phyloP scores from a whole-genome alignment of 2,888 invertebrate genomes.

The Physocephala rufipes region DNA sequence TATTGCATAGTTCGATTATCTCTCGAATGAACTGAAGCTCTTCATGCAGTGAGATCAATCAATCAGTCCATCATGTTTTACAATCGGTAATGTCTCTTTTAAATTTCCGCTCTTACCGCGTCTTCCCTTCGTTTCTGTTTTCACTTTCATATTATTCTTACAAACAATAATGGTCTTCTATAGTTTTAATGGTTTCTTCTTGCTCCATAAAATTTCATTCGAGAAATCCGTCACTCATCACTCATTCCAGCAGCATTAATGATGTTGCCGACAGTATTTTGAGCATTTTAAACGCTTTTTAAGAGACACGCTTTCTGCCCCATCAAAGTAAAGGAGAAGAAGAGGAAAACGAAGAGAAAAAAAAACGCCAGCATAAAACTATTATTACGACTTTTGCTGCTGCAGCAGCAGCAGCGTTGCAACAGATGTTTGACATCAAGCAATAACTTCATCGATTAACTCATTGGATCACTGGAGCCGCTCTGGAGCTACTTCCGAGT shows the following conservation, averaged over 20 bases:
- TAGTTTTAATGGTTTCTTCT: constrained; percentile 18
- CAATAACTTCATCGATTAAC: neutral
- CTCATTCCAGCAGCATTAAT: constrained; percentile 21
- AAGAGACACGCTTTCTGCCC: constrained; percentile 19
- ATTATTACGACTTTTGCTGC: too few relatives aligned
- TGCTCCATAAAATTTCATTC: constrained; percentile 25
- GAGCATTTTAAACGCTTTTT: constrained; percentile 28
- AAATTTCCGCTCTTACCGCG: too few relatives aligned
- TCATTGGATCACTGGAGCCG: neutral
- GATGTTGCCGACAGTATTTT: neutral
- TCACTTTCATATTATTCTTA: neutral
- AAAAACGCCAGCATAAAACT: neutral
- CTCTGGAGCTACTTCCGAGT: neutral
- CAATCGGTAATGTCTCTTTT: neutral
- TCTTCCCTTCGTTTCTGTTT: too few relatives aligned
- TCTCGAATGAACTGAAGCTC: neutral
- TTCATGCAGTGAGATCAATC: neutral
- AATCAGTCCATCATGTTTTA: neutral
- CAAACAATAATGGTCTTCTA: constrained; percentile 6
- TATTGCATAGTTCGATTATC: neutral
- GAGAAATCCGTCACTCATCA: constrained; percentile 29
- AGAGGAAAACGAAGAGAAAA: neutral
- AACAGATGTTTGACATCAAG: constrained; percentile 23
- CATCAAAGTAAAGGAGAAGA: neutral
- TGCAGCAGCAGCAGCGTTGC: neutral